phyloP scores from a whole-genome alignment of 2,888 invertebrate species.

The Ochropleura plecta region DNA sequence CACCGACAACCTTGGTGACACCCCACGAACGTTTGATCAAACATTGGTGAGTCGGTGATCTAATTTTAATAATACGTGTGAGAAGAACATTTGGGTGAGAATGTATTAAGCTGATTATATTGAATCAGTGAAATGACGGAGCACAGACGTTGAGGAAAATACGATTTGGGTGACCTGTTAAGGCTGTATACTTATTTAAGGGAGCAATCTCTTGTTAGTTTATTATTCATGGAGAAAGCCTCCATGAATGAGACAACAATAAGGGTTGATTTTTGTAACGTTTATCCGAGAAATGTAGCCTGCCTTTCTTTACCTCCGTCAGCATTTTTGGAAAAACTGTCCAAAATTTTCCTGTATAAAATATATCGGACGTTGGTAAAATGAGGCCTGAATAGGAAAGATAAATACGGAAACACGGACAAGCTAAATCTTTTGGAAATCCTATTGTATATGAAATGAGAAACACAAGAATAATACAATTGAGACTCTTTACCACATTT shows the following conservation, averaged over 20 bases:
- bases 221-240: background rate
- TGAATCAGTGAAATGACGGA: conserved; percentile 2
- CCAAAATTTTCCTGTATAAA: background rate
- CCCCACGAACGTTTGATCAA: conserved; percentile 52
- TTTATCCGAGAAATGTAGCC: background rate
- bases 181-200: too few relatives aligned
- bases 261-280: background rate
- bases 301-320: background rate
- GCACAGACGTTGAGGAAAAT: conserved; percentile 2
- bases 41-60: conserved; percentile 31
- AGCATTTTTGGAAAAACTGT: background rate
- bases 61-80: conserved; percentile 28
- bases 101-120: conserved; percentile 1
- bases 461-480: background rate
- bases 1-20: background rate
- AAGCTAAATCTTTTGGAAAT: background rate
- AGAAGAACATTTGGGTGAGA: background rate
- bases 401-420: background rate
- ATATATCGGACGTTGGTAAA: background rate
- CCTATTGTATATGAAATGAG: background rate
- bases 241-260: background rate
- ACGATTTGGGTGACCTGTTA: background rate
- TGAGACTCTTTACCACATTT: too few relatives aligned
- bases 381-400: background rate
- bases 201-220: conserved; percentile 1